Evolutionary conservation across 2,113 vertebrate genomes (phyloP), one percentile per base, ranked within the genome.

Genomic region (Archilochus colubris): DNA sequence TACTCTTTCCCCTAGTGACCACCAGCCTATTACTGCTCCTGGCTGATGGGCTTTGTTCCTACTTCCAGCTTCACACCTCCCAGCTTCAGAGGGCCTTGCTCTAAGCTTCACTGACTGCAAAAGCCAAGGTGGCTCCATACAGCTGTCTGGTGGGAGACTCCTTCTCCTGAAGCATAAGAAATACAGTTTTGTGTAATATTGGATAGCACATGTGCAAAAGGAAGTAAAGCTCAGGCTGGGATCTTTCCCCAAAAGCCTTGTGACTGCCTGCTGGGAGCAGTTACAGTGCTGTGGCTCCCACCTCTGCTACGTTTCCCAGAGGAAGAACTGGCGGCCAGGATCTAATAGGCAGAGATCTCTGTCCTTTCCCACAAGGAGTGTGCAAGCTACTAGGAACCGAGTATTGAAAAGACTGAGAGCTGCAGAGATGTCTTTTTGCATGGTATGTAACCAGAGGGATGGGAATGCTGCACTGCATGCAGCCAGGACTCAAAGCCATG

Each of bases 281-380:
- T 20, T 36, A 14, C 4, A 10, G 55, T 31, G 24, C 54, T 1
- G 2, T 14, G 28, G 10, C 16, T 78, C 59, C 61, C 44, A 38
- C 24, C 12, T 36, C 43, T 38, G 19, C 38, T 43, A 40, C 0
- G 0, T 50, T 77, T 66, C 24, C 30, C 53, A n/a, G n/a, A 55
- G 31, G 40, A 62, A 48, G 70, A 44, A 50, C 40, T 22, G 40
- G 30, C 30, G 76, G 53, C 58, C 33, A 27, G 81, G 54, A 95
- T 96, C 97, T 87, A 96, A 95, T 3, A 25, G 94, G 5, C 93
- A 1, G 58, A 97, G 14, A 92, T 98, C 8, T 67, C 97, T 10
- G 95, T 98, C 64, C 68, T 98, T 75, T 96, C 97, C 88, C 96
- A 95, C 3, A 25, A 94, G 5, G 43, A 83, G 54, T 98, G 96